Conservation (phyloP, 2,888 invertebrate species). For the Himalopsyche kuldschensis region DNA sequence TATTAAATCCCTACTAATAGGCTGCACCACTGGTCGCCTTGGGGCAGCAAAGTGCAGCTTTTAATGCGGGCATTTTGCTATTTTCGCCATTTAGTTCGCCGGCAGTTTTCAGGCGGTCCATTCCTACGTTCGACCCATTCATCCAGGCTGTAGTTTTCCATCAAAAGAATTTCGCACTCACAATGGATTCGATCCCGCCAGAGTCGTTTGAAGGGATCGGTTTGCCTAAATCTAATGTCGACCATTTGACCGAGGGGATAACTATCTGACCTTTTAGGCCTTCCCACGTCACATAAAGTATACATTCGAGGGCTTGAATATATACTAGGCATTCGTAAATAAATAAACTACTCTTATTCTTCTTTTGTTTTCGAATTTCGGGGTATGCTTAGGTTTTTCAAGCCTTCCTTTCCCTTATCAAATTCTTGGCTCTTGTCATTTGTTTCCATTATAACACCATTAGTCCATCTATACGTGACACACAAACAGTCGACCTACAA, state of each 20-base stretch:
- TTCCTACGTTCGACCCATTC: neutral
- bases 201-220: neutral
- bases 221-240: constrained; percentile 1
- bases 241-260: neutral
- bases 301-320: neutral
- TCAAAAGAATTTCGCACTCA: neutral
- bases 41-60: neutral
- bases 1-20: no score
- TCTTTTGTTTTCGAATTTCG: no score
- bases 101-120: neutral
- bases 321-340: neutral
- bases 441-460: no score
- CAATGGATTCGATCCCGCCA: neutral
- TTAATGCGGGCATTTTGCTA: neutral
- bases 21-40: neutral
- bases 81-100: neutral
- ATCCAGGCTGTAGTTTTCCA: neutral
- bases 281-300: neutral
- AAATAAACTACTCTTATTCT: no score
- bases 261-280: neutral
- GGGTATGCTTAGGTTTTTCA: no score
- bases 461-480: no score
- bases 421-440: no score
- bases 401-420: no score
- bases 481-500: no score